Conservation (phyloP, 2,888 invertebrate genomes). For the Zootermopsis nevadensis region DNA sequence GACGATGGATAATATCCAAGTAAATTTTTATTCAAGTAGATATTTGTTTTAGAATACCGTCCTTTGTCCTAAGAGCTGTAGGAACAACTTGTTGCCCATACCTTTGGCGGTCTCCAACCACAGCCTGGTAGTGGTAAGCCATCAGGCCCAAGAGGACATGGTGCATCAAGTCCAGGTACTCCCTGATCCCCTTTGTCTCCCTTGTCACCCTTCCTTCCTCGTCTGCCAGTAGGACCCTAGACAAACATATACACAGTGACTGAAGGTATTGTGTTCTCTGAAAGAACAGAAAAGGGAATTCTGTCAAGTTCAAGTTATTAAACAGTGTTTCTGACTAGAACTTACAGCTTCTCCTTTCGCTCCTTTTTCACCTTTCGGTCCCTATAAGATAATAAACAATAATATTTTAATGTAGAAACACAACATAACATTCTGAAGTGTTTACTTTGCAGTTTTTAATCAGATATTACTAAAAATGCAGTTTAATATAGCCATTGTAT, state of each 20-base stretch:
- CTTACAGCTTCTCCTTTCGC: slow-evolving; percentile 86
- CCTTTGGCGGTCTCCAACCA: slow-evolving; percentile 91
- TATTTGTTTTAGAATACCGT: too few relatives aligned
- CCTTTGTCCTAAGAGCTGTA: too few relatives aligned
- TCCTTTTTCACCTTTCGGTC: slow-evolving; percentile 91
- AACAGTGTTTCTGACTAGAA: slow-evolving; percentile 58
- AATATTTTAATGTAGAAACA: slow-evolving; percentile 49
- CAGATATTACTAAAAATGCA: neutral
- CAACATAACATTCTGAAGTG: slow-evolving; percentile 5
- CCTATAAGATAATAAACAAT: slow-evolving; percentile 69
- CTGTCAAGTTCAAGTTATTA: neutral
- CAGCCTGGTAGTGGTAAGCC: slow-evolving; percentile 96
- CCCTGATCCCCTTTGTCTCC: slow-evolving; percentile 96
- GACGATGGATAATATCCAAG: too few relatives aligned
- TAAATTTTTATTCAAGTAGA: too few relatives aligned
- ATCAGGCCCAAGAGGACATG: slow-evolving; percentile 97
- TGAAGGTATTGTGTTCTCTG: neutral
- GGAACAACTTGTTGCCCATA: slow-evolving; percentile 57
- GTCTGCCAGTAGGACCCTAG: slow-evolving; percentile 87
- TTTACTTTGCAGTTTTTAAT: neutral
- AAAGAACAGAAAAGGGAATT: neutral
- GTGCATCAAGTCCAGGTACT: slow-evolving; percentile 96
- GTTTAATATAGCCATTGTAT: neutral
- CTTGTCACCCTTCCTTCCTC: slow-evolving; percentile 91
- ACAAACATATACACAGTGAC: neutral